Base-by-base conservation (phyloP, 35 echinoderm and acorn worm genomes). In the Apostichopus japonicus region DNA sequence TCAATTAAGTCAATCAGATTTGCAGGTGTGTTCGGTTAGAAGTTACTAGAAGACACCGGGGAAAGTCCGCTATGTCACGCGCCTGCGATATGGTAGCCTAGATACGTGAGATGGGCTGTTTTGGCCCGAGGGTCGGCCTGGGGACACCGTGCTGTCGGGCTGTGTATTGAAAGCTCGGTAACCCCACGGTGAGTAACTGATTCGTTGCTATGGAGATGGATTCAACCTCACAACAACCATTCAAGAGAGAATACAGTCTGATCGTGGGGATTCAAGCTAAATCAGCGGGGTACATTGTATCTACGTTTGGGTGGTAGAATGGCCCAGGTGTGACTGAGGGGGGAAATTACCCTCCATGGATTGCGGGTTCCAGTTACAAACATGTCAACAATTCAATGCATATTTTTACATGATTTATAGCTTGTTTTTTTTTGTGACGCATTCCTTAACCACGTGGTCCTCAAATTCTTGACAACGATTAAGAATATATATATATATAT, bases 1-100 rank as follows among this genome's bases (percentile, higher is more conserved):
- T 84, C 81, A 84, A 84, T 84, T 84, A 84, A 84, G 81, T 84
- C 81, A 84, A 84, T 84, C 81, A 84, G 54, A 84, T 84, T 84
- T 84, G 81, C 81, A 84, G 81, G 81, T 84, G 81, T 84, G 81
- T 59, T 84, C 81, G 54, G 54, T 54, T 21, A 84, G 54, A 56
- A 84, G 81, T 84, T 84, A 84, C 81, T 58, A 23, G 56, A 51
- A 84, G 81, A 58, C 81, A 57, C 53, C 16, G 78, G 81, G 81
- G 56, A 84, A 84, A 84, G 54, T 24, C 81, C 81, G 81, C 81
- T 57, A 21, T 84, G 81, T 84, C 81, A 84, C 81, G 81, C 81
- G 81, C 81, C 81, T 84, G 24, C 53, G 81, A 84, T 58, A 84
- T 22, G 53, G 81, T 84, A 84, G 81, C 81, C 81, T 84, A 84